Percentiles rank a stretch among this genome's conserved stretches.
phyloP scores from a whole-genome alignment of 2,113 vertebrate species.

The Siniperca chuatsi region DNA sequence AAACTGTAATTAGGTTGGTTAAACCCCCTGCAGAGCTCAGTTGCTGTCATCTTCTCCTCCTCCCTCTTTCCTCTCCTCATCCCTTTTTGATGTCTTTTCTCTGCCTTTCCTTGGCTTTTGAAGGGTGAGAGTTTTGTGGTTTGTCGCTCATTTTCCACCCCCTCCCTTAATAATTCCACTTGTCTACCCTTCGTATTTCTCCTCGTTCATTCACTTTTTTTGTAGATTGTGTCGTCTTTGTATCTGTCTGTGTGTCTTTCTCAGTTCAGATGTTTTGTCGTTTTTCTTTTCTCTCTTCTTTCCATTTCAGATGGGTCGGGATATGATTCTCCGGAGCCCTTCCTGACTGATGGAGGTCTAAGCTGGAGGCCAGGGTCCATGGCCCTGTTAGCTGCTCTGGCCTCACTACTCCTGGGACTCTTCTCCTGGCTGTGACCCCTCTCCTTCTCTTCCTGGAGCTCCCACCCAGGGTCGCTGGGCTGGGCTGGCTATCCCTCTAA shows the following conservation, averaged over 20 bases:
- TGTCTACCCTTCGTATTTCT: constrained; percentile 39
- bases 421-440: constrained; percentile 74
- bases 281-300: constrained; percentile 54
- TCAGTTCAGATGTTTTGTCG: constrained; percentile 75
- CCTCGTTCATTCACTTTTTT: neutral
- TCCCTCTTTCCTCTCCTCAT: constrained; percentile 41
- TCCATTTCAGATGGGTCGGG: constrained; percentile 85
- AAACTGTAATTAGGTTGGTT: constrained; percentile 86
- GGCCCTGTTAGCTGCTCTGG: constrained; percentile 60
- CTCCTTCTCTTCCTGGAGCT: constrained; percentile 62
- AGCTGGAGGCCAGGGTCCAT: constrained; percentile 61
- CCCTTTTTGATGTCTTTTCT: constrained; percentile 49
- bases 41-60: constrained; percentile 68
- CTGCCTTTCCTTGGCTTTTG: constrained; percentile 40
- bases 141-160: constrained; percentile 27
- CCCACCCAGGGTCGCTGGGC: constrained; percentile 67
- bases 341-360: constrained; percentile 81
- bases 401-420: constrained; percentile 70
- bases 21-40: constrained; percentile 81
- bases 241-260: constrained; percentile 58
- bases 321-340: constrained; percentile 86
- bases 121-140: constrained; percentile 48
- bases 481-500: constrained; percentile 79
- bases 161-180: constrained; percentile 15
- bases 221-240: constrained; percentile 48